Evolutionary conservation across 2,113 vertebrate genomes (phyloP).

Genomic region (Platysternon megacephalum): DNA sequence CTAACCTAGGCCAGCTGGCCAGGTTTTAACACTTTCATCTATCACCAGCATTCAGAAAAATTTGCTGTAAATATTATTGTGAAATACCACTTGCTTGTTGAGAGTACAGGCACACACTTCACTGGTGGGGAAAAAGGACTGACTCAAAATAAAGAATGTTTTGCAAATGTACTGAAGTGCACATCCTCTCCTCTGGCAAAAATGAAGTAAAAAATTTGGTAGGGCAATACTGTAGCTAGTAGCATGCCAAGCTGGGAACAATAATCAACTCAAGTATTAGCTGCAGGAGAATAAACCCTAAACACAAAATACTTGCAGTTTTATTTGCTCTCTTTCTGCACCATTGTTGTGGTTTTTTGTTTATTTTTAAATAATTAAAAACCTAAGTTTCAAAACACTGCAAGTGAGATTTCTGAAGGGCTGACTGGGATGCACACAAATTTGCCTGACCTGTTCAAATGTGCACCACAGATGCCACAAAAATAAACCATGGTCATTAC

Average conservation of each 20-base stretch:
- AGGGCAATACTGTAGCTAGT: slow-evolving; percentile 24
- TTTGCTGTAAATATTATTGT: slow-evolving; percentile 10
- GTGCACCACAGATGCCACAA: background rate
- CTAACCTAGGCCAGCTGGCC: slow-evolving; percentile 64
- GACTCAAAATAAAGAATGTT: slow-evolving; percentile 6
- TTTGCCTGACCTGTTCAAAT: slow-evolving; percentile 50
- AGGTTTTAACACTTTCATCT: slow-evolving; percentile 68
- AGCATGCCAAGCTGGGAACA: slow-evolving; percentile 48
- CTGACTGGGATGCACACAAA: slow-evolving; percentile 6
- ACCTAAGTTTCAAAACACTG: slow-evolving; percentile 53
- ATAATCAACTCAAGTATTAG: slow-evolving; percentile 41
- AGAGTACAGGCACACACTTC: slow-evolving; percentile 61
- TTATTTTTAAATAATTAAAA: slow-evolving; percentile 62
- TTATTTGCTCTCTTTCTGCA: slow-evolving; percentile 59
- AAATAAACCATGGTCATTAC: background rate
- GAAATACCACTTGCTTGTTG: slow-evolving; percentile 63
- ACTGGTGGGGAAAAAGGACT: slow-evolving; percentile 40
- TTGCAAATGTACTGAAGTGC: slow-evolving; percentile 55
- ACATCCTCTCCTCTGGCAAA: slow-evolving; percentile 42
- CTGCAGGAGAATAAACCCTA: slow-evolving; percentile 60
- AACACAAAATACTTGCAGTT: slow-evolving; percentile 56
- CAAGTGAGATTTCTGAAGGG: slow-evolving; percentile 64
- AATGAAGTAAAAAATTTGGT: background rate
- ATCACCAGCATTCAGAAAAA: slow-evolving; percentile 69
- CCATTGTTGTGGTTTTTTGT: slow-evolving; percentile 34